phyloP scores from a whole-genome alignment of 2,888 invertebrate genomes.

The Drosophila kuntzei region DNA sequence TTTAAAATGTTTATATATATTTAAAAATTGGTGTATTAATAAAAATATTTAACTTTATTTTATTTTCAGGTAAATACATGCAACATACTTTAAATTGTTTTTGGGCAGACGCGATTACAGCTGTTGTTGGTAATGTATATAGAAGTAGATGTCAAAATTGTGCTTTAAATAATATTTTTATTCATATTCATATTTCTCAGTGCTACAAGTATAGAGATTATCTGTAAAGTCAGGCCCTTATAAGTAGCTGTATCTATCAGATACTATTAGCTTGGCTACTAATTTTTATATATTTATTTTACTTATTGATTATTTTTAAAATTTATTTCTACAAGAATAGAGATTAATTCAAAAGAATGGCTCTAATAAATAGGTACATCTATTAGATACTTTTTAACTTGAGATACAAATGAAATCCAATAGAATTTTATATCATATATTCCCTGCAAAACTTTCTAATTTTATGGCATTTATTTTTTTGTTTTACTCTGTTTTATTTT shows the following conservation, averaged over 20 bases:
- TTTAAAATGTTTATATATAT: too few relatives aligned
- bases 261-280: too few relatives aligned
- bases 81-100: background rate
- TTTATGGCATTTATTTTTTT: slow-evolving; percentile 4
- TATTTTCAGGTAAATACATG: slow-evolving; percentile 39
- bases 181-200: too few relatives aligned
- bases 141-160: background rate
- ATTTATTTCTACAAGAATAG: too few relatives aligned
- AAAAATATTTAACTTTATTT: slow-evolving; percentile 10
- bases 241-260: too few relatives aligned
- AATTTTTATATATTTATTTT: too few relatives aligned
- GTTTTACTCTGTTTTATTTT: slow-evolving; percentile 3
- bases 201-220: too few relatives aligned
- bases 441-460: slow-evolving; percentile 23
- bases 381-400: background rate
- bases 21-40: too few relatives aligned
- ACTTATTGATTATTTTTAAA: too few relatives aligned
- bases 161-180: slow-evolving; percentile 11
- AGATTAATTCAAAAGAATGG: too few relatives aligned
- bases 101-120: background rate
- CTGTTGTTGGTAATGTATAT: slow-evolving; percentile 13
- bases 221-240: too few relatives aligned
- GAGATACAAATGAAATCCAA: background rate
- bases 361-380: too few relatives aligned
- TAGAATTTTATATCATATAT: slow-evolving; percentile 1